Conservation (phyloP, 2,888 invertebrate genomes). For the Neoaliturus tenellus region DNA sequence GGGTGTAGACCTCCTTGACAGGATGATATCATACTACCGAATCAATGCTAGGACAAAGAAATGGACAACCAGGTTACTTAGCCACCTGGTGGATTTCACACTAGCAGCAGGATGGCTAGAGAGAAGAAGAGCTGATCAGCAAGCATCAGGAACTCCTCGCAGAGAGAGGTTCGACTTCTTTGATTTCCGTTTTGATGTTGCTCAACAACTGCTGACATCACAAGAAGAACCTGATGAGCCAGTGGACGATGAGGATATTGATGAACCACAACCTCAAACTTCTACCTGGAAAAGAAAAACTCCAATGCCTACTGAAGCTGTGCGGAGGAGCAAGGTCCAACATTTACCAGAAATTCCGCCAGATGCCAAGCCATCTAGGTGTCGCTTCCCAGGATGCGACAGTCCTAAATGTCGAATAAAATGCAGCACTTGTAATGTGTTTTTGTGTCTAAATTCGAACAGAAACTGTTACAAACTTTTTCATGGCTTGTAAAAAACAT, state of each 20-base stretch:
- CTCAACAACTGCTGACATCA: not conserved
- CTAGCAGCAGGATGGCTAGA: conserved; percentile 15
- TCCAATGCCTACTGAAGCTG: not conserved
- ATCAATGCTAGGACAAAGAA: conserved; percentile 33
- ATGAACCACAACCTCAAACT: not conserved
- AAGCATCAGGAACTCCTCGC: not conserved
- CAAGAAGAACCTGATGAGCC: not conserved
- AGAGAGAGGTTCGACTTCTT: conserved; percentile 12
- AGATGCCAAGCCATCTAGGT: not conserved
- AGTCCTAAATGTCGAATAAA: conserved; percentile 18
- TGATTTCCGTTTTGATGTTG: not conserved
- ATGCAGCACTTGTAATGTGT: conserved; percentile 23
- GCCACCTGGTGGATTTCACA: conserved; percentile 17
- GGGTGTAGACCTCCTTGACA: conserved; percentile 44
- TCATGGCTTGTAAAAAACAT: not conserved
- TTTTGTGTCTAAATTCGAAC: conserved; percentile 20
- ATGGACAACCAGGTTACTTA: conserved; percentile 43
- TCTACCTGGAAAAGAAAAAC: not conserved
- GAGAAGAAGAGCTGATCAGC: conserved; percentile 4
- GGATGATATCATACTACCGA: conserved; percentile 43
- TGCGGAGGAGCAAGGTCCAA: not conserved
- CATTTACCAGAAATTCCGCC: not conserved
- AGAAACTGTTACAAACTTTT: conserved; percentile 30
- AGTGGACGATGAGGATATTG: not conserved
- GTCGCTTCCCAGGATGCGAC: not conserved